Conservation (phyloP, 2,113 vertebrate species). For the Thermophis baileyi region DNA sequence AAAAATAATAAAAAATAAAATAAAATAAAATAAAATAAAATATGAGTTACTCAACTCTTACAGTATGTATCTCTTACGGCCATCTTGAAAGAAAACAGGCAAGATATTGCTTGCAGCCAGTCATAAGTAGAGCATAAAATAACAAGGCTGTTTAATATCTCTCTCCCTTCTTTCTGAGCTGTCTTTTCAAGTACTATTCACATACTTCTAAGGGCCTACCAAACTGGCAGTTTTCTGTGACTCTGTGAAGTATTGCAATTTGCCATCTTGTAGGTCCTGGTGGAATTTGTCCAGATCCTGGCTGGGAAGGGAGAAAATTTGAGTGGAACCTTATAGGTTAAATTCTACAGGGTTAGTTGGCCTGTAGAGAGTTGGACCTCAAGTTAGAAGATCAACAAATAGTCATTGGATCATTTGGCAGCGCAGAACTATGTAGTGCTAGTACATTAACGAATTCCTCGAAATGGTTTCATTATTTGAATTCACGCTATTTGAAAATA, state of each 20-base stretch:
- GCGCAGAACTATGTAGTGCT: background rate
- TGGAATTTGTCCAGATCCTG: background rate
- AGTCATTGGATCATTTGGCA: background rate
- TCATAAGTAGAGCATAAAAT: too few relatives aligned
- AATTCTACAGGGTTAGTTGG: background rate
- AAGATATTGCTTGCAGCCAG: too few relatives aligned
- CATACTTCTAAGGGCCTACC: background rate
- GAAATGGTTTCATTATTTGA: background rate
- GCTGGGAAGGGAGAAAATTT: background rate
- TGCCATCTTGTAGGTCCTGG: background rate
- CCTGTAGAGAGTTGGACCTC: background rate
- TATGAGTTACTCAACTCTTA: too few relatives aligned
- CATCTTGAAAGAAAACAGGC: too few relatives aligned
- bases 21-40: too few relatives aligned
- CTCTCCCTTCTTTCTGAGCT: too few relatives aligned
- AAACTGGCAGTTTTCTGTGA: background rate
- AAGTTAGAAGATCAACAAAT: background rate
- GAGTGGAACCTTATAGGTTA: too few relatives aligned
- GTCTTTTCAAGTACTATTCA: background rate
- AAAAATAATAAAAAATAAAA: too few relatives aligned
- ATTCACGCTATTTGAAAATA: background rate
- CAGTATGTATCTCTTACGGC: too few relatives aligned
- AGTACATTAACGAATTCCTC: background rate
- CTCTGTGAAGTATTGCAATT: background rate
- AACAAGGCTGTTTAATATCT: too few relatives aligned